phyloP scores from a whole-genome alignment of 1,140 invertebrate genomes.

The Pseudomyrmex pallidus region DNA sequence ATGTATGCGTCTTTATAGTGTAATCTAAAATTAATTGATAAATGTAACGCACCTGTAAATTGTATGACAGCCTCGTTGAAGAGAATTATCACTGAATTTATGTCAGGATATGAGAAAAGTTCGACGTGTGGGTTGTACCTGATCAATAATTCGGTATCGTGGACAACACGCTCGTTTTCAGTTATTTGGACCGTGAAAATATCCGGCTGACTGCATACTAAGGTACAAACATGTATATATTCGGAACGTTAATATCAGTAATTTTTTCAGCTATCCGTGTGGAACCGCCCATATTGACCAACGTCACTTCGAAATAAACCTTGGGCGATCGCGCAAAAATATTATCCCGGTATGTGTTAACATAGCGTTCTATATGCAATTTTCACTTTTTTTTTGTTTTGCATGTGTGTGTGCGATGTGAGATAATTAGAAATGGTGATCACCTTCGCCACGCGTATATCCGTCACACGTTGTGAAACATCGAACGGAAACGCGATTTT shows the following conservation, averaged over 20 bases:
- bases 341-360: conserved; percentile 4
- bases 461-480: conserved; percentile 23
- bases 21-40: not conserved
- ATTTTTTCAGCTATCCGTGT: conserved; percentile 33
- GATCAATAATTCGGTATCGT: conserved; percentile 53
- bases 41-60: conserved; percentile 53
- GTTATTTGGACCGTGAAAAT: conserved; percentile 52
- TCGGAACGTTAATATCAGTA: not conserved
- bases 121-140: conserved; percentile 24
- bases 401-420: not conserved
- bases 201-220: conserved; percentile 43
- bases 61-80: conserved; percentile 37
- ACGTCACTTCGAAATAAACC: conserved; percentile 15
- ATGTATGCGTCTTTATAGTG: too few relatives aligned
- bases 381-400: not conserved
- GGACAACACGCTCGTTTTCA: conserved; percentile 22
- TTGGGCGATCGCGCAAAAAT: conserved; percentile 5
- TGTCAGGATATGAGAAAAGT: conserved; percentile 38
- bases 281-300: conserved; percentile 12
- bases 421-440: conserved; percentile 16
- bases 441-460: conserved; percentile 2
- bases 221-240: conserved; percentile 16
- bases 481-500: conserved; percentile 26
- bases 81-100: conserved; percentile 45
- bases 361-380: conserved; percentile 10